Evolutionary conservation across 2,888 invertebrate species (phyloP).

Genomic region (Drosophila maculinotata): DNA sequence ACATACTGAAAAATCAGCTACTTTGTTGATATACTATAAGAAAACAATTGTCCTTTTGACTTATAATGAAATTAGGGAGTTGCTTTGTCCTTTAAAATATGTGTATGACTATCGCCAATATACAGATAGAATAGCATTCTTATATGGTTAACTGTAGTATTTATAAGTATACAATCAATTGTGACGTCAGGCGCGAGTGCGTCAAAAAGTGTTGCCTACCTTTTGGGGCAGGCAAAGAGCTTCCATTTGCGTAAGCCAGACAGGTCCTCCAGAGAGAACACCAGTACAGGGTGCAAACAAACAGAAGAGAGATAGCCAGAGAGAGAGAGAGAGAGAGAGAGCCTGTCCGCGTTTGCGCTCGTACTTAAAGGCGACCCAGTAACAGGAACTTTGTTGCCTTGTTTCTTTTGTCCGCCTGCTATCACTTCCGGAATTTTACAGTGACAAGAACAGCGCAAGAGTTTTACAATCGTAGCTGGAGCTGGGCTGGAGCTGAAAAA

Average conservation of each 20-base stretch:
- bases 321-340: not conserved
- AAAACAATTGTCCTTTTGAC: no score
- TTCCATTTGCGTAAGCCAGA: not conserved
- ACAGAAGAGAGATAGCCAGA: not conserved
- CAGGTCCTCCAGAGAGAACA: not conserved
- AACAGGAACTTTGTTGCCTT: conserved; percentile 24
- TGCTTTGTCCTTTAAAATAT: no score
- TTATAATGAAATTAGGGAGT: no score
- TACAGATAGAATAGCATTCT: no score
- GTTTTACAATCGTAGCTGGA: conserved; percentile 11
- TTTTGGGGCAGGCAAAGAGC: conserved; percentile 1
- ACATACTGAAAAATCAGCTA: no score
- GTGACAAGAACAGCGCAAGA: conserved; percentile 15
- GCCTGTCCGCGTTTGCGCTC: conserved; percentile 41
- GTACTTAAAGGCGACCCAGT: conserved; percentile 39
- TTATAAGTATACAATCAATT: not conserved
- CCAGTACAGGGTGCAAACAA: not conserved
- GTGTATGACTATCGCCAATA: no score
- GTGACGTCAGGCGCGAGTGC: conserved; percentile 35
- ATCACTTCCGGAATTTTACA: conserved; percentile 61
- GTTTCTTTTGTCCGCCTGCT: conserved; percentile 31
- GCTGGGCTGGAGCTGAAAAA: not conserved
- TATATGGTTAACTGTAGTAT: no score
- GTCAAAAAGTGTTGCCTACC: conserved; percentile 19
- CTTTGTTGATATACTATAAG: no score